Evolutionary conservation across 2,888 invertebrate species (phyloP).

Genomic region (Cataglyphis livida): DNA sequence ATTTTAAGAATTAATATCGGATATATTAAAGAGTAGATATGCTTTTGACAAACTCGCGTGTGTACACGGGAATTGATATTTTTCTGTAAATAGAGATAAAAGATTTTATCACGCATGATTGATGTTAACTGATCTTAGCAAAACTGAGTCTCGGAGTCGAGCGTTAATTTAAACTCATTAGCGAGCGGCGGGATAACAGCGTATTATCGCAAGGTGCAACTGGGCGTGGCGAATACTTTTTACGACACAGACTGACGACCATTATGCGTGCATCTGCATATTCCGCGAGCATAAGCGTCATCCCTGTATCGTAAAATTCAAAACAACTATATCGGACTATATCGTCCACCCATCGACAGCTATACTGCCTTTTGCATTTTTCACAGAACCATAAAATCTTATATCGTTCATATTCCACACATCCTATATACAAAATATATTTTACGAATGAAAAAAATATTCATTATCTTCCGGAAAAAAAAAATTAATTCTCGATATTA

Average conservation of each 20-base stretch:
- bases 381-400: background rate
- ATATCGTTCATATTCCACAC: background rate
- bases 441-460: background rate
- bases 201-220: slow-evolving; percentile 23
- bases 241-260: slow-evolving; percentile 41
- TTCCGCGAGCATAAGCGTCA: slow-evolving; percentile 14
- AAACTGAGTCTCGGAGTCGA: background rate
- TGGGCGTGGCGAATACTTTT: slow-evolving; percentile 56
- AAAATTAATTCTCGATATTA: background rate
- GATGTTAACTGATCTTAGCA: slow-evolving; percentile 18
- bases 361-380: background rate
- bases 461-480: background rate
- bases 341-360: background rate
- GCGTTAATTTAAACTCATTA: slow-evolving; percentile 44
- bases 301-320: slow-evolving; percentile 23
- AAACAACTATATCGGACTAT: background rate
- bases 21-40: background rate
- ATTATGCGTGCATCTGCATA: slow-evolving; percentile 39
- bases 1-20: background rate
- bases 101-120: background rate
- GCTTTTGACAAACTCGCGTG: background rate
- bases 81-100: background rate
- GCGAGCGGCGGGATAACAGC: slow-evolving; percentile 30
- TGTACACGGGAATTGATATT: background rate
- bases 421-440: background rate